Evolutionary conservation across 2,888 invertebrate genomes (phyloP), one percentile per base, ranked within the genome.

Genomic region (Himalopsyche tibetana): DNA sequence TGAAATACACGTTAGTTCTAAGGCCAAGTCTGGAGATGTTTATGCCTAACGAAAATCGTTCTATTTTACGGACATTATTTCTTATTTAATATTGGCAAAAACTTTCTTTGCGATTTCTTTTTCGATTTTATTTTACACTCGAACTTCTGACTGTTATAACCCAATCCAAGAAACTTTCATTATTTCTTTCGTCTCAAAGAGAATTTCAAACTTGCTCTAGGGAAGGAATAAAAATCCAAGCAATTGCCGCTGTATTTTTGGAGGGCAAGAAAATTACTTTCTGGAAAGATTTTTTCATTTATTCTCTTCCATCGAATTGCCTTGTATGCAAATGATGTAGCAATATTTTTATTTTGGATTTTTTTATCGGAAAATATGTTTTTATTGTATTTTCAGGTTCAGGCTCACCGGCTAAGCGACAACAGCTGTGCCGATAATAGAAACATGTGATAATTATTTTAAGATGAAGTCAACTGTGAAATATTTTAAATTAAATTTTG

Each of bases 141-240:
- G 85, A 87, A 84, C 83, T 74, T 83, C 83, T 84, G 82, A 82
- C 87, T 84, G 85, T 84, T 87, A 87, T 87, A 88, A 87, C 88
- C 81, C 87, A 85, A 88, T 88, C 83, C 42, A 45, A 82, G 83
- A 55, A 88, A 87, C 87, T 88, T 88, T 85, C 87, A 88, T 87
- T 88, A 87, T 88, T 85, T 87, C 74, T 86, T 79, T 83, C 85
- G 42, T 40, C 84, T 85, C 74, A 51, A 38, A n/a, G 55, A 38
- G 84, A 84, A 80, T 8, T 80, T 28, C 42, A 84, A 83, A 84
- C 55, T 80, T 84, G 40, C 51, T 74, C 74, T 38, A 42, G 45
- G 42, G 80, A 84, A 69, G 15, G 36, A 74, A 38, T 74, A 45
- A 42, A 63, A 84, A 63, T 84, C 36, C 74, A 12, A 74, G 12